Conservation (phyloP, 2,888 invertebrate species). For the Apodemia duryi region DNA sequence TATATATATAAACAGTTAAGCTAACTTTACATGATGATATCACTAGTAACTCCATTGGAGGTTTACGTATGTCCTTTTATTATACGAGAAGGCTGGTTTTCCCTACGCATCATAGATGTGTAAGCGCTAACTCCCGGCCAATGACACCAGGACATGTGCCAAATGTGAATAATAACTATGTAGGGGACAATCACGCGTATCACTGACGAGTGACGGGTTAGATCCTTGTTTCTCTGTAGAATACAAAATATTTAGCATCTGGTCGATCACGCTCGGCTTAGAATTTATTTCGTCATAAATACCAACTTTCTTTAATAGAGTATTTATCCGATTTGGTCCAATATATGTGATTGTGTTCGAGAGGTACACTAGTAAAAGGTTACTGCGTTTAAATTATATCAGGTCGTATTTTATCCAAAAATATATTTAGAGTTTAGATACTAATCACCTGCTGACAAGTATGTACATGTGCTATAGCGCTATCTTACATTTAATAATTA, state of each 20-base stretch:
- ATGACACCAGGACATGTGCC: slow-evolving; percentile 56
- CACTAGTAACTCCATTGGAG: not conserved
- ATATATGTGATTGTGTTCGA: no score
- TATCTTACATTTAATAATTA: no score
- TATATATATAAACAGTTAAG: no score
- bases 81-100: slow-evolving; percentile 31
- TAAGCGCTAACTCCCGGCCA: slow-evolving; percentile 42
- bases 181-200: slow-evolving; percentile 48
- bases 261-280: slow-evolving; percentile 6
- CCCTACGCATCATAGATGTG: slow-evolving; percentile 28
- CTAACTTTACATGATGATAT: no score
- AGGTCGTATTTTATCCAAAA: no score
- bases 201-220: slow-evolving; percentile 37
- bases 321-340: no score
- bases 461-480: no score
- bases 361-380: no score
- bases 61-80: not conserved
- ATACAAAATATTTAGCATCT: slow-evolving; percentile 43
- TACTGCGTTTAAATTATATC: no score
- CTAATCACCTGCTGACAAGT: no score
- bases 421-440: no score
- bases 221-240: slow-evolving; percentile 55
- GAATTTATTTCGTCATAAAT: not conserved
- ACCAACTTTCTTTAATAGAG: no score
- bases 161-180: slow-evolving; percentile 68